Evolutionary conservation across 2,888 invertebrate species (phyloP).

Genomic region (Tachina fera): DNA sequence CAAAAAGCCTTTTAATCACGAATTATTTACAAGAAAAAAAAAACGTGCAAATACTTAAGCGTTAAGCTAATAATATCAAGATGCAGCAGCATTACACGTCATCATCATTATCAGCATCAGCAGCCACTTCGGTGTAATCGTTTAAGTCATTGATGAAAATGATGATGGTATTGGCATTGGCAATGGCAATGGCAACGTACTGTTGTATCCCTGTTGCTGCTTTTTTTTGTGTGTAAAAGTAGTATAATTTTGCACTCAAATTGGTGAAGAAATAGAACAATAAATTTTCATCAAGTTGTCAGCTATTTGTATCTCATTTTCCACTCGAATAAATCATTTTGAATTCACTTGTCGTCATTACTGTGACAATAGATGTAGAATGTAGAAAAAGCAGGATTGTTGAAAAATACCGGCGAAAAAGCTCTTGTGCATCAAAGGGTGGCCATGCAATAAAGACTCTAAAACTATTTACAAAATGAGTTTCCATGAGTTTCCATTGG

Average conservation of each 20-base stretch:
- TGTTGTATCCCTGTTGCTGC: constrained; percentile 13
- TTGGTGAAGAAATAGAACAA: constrained; percentile 69
- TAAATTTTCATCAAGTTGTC: constrained; percentile 75
- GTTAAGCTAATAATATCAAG: constrained; percentile 70
- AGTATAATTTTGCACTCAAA: constrained; percentile 54
- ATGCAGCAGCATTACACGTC: constrained; percentile 63
- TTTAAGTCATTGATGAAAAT: constrained; percentile 61
- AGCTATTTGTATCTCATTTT: constrained; percentile 76
- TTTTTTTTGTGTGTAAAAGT: constrained; percentile 13
- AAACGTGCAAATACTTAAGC: constrained; percentile 68
- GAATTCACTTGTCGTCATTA: constrained; percentile 72
- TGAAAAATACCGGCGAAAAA: constrained; percentile 17
- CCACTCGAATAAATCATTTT: constrained; percentile 75
- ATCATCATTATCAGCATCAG: constrained; percentile 33
- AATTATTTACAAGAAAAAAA: constrained; percentile 65
- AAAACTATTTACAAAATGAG: constrained; percentile 34
- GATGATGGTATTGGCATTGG: constrained; percentile 69
- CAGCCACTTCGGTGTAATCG: constrained; percentile 54
- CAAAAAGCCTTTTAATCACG: constrained; percentile 64
- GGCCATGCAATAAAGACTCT: constrained; percentile 30
- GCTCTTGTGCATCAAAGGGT: constrained; percentile 19
- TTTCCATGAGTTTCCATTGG: constrained; percentile 17
- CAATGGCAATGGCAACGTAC: constrained; percentile 47
- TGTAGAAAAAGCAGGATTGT: constrained; percentile 22
- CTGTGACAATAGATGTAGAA: constrained; percentile 60